Percentiles rank a stretch among this genome's conserved stretches.
Conservation (phyloP, 2,113 vertebrate species). For the Cyprinodon tularosa region DNA sequence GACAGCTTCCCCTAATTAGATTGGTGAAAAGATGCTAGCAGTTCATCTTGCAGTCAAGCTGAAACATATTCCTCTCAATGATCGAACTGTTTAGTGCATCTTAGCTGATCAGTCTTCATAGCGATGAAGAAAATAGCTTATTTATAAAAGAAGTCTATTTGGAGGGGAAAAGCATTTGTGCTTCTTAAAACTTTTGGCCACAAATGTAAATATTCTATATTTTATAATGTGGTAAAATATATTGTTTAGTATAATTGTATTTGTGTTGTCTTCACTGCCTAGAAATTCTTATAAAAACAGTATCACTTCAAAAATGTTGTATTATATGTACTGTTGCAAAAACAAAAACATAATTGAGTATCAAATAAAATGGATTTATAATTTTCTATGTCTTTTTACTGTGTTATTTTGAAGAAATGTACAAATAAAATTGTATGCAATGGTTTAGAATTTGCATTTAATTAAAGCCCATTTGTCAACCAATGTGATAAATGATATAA, state of each 20-base stretch:
- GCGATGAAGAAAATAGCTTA: background rate
- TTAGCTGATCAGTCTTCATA: background rate
- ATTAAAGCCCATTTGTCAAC: background rate
- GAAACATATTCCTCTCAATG: too few species aligned
- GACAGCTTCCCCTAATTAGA: too few species aligned
- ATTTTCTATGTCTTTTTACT: background rate
- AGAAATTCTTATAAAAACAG: conserved; percentile 26
- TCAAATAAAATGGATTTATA: conserved; percentile 15
- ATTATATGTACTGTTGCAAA: conserved; percentile 9
- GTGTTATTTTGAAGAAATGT: background rate
- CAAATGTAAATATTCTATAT: conserved; percentile 28
- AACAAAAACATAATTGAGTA: background rate
- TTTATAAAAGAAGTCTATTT: background rate
- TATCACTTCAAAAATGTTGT: conserved; percentile 12
- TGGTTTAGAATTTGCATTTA: background rate
- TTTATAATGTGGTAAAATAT: conserved; percentile 51
- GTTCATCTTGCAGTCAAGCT: too few species aligned
- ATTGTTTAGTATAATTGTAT: conserved; percentile 44
- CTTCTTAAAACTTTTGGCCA: background rate
- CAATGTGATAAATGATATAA: too few species aligned
- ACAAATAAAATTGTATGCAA: background rate
- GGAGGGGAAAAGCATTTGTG: background rate
- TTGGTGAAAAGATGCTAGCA: too few species aligned
- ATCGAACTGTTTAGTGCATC: too few species aligned
- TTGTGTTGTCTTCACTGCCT: conserved; percentile 43